Percentiles rank a stretch among this genome's conserved stretches.
phyloP scores from a whole-genome alignment of 2,888 invertebrate genomes.

The Ptilodon capucinus region DNA sequence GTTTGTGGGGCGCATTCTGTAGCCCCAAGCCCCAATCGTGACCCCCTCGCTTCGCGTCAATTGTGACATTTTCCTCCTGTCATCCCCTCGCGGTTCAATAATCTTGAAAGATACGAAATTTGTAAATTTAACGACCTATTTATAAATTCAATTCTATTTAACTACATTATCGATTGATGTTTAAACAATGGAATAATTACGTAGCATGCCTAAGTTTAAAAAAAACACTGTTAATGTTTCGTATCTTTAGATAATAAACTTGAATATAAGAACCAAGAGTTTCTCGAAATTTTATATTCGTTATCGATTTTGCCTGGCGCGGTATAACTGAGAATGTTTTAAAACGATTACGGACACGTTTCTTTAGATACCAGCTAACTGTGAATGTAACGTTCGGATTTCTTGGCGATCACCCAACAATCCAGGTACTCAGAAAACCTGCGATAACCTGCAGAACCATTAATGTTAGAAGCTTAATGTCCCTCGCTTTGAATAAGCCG shows the following conservation, averaged over 20 bases:
- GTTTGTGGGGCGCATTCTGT: slow-evolving; percentile 35
- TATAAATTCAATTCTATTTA: slow-evolving; percentile 17
- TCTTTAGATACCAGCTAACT: slow-evolving; percentile 40
- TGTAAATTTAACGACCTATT: slow-evolving; percentile 50
- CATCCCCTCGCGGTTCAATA: slow-evolving; percentile 63
- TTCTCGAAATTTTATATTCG: too few relatives aligned
- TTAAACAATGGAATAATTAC: too few relatives aligned
- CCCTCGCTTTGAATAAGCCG: slow-evolving; percentile 62
- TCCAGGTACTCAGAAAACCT: slow-evolving; percentile 51
- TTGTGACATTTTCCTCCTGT: slow-evolving; percentile 72
- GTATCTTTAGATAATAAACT: too few relatives aligned
- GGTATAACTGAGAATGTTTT: slow-evolving; percentile 15
- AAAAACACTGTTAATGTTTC: too few relatives aligned
- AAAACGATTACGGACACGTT: slow-evolving; percentile 34
- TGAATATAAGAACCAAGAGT: too few relatives aligned
- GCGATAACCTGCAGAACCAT: slow-evolving; percentile 59
- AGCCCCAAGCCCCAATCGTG: slow-evolving; percentile 24
- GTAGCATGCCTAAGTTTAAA: too few relatives aligned
- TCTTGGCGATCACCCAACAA: slow-evolving; percentile 61
- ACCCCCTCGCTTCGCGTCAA: slow-evolving; percentile 48
- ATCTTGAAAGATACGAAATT: slow-evolving; percentile 57
- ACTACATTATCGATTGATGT: too few relatives aligned
- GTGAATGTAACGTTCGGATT: slow-evolving; percentile 39
- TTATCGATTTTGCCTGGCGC: slow-evolving; percentile 4
- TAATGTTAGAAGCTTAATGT: slow-evolving; percentile 59